Evolutionary conservation across 1,140 invertebrate genomes (phyloP), one percentile per base, ranked within the genome.

Genomic region (Atta texana): DNA sequence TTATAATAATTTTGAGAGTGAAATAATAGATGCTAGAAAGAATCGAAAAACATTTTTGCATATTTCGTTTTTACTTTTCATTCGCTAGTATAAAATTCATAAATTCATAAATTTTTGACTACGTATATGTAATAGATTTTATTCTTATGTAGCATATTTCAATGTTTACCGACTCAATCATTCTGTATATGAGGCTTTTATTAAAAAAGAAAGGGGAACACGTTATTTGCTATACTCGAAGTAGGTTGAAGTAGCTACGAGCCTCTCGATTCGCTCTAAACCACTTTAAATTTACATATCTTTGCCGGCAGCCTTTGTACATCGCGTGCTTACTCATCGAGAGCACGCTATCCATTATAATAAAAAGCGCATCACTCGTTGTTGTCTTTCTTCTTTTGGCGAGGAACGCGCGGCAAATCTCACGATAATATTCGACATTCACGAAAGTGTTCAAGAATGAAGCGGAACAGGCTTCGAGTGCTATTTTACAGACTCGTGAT

Each of bases 221-320:
- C 39, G 34, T 39, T 68, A 80, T 72, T 81, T 21, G 71, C 16
- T 10, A 0, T 12, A 55, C 63, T 68, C 21, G 18, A 81, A 71
- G 10, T 81, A 51, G 31, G 34, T 31, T 81, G 51, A 28, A 72
- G 66, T 72, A 81, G 53, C 51, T 44, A 68, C 4, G 18, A 78
- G 18, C 4, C 31, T 72, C 66, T 57, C 51, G 12, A 81, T 72
- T 81, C 64, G 49, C 77, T 81, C 34, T 72, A 72, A 81, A 81
- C 78, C 66, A 81, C 53, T 81, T 81, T 81, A 81, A 81, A 81
- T 81, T 81, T 81, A 72, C 78, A 81, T 81, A 57, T 55, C 66
- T 72, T 81, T 31, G 78, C 49, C 55, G 14, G 66, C 34, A 21
- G 77, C 51, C 66, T 59, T 81, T 81, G 66, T 81, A 81, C 64